Percentiles rank a stretch among this genome's conserved stretches.
phyloP scores from a whole-genome alignment of 2,113 vertebrate species.

The Pterocles gutturalis region DNA sequence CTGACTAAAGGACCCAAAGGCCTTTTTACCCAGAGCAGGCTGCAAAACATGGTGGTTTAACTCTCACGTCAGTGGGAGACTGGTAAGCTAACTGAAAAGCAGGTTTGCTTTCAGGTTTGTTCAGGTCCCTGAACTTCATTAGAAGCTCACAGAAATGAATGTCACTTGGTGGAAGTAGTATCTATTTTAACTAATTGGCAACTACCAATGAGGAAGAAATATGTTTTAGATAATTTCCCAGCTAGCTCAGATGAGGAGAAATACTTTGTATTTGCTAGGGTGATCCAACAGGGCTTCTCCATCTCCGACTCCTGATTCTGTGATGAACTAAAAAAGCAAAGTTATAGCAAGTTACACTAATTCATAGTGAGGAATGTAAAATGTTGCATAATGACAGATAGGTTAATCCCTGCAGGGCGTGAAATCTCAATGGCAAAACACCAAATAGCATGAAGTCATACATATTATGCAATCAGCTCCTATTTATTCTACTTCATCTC shows the following conservation, averaged over 20 bases:
- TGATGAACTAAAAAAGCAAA: neutral
- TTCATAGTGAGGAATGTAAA: neutral
- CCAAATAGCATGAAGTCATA: neutral
- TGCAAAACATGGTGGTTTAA: neutral
- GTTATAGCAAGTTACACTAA: neutral
- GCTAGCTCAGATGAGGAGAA: neutral
- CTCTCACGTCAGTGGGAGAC: accelerated
- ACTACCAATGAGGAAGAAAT: neutral
- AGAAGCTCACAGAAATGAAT: neutral
- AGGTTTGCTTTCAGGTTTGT: neutral
- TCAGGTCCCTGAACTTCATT: neutral
- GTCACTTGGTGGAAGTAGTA: neutral
- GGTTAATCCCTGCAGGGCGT: neutral
- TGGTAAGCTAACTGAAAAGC: neutral
- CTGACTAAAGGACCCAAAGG: neutral
- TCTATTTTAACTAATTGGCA: neutral
- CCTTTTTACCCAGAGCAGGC: neutral
- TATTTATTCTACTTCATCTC: neutral
- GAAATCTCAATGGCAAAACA: slow-evolving; percentile 19
- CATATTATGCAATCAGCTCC: neutral
- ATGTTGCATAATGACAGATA: neutral
- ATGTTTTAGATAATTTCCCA: neutral
- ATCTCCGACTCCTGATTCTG: neutral
- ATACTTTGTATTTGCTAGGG: neutral
- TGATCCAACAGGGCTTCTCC: neutral